Conservation (phyloP, 2,888 invertebrate genomes). For the Andrena flavipes region DNA sequence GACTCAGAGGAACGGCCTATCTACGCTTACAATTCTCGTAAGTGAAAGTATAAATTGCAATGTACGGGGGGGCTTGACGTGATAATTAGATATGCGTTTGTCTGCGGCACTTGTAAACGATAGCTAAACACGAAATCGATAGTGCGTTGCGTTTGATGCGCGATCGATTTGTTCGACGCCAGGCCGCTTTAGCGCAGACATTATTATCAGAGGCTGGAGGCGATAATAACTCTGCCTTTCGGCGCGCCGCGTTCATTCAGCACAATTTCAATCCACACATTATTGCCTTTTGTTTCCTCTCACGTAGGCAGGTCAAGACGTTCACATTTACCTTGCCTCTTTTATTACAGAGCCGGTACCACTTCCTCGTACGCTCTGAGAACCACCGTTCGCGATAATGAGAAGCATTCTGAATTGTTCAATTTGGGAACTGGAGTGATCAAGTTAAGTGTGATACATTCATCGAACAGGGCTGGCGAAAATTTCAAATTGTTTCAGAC, state of each 20-base stretch:
- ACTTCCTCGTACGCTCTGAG: constrained; percentile 15
- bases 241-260: constrained; percentile 6
- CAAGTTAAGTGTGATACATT: background rate
- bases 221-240: constrained; percentile 30
- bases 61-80: constrained; percentile 25
- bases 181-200: background rate
- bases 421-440: background rate
- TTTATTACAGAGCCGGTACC: background rate
- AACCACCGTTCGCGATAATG: background rate
- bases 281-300: constrained; percentile 51
- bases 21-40: constrained; percentile 2
- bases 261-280: constrained; percentile 19
- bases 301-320: constrained; percentile 20
- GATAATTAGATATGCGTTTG: constrained; percentile 51
- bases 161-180: constrained; percentile 34
- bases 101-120: constrained; percentile 10
- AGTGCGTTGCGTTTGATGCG: constrained; percentile 29
- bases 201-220: constrained; percentile 25
- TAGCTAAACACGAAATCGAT: constrained; percentile 25
- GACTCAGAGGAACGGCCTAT: background rate
- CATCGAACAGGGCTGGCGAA: background rate
- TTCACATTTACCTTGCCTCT: constrained; percentile 13
- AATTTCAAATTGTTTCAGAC: background rate
- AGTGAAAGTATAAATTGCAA: constrained; percentile 52
- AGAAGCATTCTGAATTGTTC: background rate